These are phyloP conservation scores for Cheilosia vernalis DNA, from an alignment of 2,888 invertebrate genomes.

Conservation along the genomic window DNA sequence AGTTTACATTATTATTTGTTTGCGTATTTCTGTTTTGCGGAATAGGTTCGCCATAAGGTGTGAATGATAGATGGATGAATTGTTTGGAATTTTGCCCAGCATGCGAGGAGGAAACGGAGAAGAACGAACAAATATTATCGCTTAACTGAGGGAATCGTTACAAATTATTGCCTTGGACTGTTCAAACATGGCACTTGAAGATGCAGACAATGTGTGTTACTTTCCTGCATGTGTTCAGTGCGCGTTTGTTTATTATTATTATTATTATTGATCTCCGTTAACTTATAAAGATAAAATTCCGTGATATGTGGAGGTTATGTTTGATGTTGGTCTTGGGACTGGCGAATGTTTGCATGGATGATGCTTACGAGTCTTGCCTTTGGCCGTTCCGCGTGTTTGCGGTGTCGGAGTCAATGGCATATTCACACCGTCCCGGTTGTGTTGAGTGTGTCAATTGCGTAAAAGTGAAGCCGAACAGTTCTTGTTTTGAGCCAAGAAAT, in stretches of 20 bases:
- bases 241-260: conserved; percentile 26
- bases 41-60: conserved; percentile 41
- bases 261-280: conserved; percentile 18
- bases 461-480: neutral
- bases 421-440: no score
- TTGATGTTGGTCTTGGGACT: neutral
- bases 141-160: conserved; percentile 15
- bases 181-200: conserved; percentile 16
- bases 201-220: conserved; percentile 27
- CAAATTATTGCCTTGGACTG: neutral
- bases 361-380: no score
- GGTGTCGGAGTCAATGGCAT: no score
- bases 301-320: neutral
- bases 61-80: conserved; percentile 47
- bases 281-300: conserved; percentile 28
- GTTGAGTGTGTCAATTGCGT: neutral
- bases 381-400: no score
- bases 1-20: neutral
- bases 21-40: conserved; percentile 18
- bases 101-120: conserved; percentile 6
- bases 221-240: conserved; percentile 1
- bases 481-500: no score
- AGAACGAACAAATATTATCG: conserved; percentile 20
- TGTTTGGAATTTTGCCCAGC: conserved; percentile 36
- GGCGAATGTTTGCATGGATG: conserved; percentile 12